Conservation (phyloP, 2,888 invertebrate species). For the Troilus luridus region DNA sequence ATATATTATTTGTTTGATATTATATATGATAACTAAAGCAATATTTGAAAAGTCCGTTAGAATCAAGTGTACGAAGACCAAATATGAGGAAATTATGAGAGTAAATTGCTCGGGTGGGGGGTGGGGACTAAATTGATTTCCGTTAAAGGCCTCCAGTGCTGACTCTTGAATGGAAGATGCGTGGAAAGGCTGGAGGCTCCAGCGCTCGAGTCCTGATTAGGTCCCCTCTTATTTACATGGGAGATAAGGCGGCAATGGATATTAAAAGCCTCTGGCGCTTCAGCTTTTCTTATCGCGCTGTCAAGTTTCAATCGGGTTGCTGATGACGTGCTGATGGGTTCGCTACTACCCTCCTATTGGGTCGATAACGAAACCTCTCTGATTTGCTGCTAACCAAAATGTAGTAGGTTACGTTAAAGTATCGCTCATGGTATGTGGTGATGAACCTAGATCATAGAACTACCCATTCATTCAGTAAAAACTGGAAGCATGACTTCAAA, state of each 20-base stretch:
- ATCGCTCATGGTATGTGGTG: background rate
- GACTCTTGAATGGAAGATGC: background rate
- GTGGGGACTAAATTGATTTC: constrained; percentile 15
- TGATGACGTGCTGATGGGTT: constrained; percentile 35
- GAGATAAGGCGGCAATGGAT: constrained; percentile 30
- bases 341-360: background rate
- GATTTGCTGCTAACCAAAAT: background rate
- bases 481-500: no score
- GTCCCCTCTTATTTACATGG: constrained; percentile 37
- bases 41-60: no score
- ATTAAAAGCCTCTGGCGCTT: constrained; percentile 7
- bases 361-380: background rate
- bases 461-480: no score
- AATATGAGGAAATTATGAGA: background rate
- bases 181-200: constrained; percentile 25
- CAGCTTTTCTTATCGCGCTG: constrained; percentile 25
- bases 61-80: background rate
- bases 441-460: no score
- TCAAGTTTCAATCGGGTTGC: background rate
- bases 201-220: background rate
- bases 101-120: background rate
- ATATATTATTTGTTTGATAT: no score
- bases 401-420: background rate
- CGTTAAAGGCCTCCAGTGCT: constrained; percentile 24
- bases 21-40: no score